These are phyloP conservation scores for Linyphia triangularis DNA, from an alignment of 2,888 invertebrate genomes.

Conservation along the genomic window DNA sequence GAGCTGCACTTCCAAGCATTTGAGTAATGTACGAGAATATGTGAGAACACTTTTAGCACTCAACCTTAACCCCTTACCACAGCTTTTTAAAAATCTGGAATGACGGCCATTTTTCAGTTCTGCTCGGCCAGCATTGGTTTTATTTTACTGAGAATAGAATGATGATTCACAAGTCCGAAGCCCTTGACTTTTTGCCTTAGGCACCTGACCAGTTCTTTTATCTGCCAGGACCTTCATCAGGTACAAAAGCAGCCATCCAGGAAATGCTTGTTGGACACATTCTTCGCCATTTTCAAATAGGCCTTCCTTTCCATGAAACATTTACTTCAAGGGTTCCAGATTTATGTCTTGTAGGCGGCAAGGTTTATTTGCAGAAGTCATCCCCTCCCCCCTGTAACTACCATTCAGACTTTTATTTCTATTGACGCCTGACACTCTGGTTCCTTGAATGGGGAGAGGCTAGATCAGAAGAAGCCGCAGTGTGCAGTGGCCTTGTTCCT, in stretches of 20 bases:
- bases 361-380: background rate
- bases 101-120: too few relatives aligned
- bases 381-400: background rate
- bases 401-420: background rate
- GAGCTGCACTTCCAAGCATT: too few relatives aligned
- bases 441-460: background rate
- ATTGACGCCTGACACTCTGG: background rate
- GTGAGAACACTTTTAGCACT: too few relatives aligned
- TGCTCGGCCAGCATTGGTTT: too few relatives aligned
- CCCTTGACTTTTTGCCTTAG: too few relatives aligned
- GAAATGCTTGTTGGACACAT: background rate
- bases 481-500: background rate
- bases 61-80: too few relatives aligned
- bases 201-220: too few relatives aligned
- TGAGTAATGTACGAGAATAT: too few relatives aligned
- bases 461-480: background rate
- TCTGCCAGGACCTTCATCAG: too few relatives aligned
- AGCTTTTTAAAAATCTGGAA: too few relatives aligned
- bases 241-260: background rate
- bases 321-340: background rate
- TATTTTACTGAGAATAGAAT: too few relatives aligned
- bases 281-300: background rate
- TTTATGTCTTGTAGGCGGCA: slow-evolving; percentile 13
- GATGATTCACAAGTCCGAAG: too few relatives aligned
- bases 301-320: background rate